Evolutionary conservation across 2,888 invertebrate genomes (phyloP), one percentile per base, ranked within the genome.

Genomic region (Drosophila affinis): DNA sequence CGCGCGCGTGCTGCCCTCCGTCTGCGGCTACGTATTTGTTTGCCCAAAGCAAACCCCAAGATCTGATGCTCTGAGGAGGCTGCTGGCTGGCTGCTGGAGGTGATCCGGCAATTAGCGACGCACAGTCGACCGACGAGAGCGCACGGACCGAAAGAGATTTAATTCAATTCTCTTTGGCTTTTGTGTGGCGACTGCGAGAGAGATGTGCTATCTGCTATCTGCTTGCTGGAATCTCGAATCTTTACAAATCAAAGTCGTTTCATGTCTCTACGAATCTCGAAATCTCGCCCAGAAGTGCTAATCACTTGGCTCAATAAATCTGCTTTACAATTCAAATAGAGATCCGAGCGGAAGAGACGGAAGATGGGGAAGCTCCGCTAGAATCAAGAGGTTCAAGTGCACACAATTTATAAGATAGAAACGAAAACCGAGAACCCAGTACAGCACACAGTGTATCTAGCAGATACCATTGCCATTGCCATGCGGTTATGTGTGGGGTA

Each of bases 261-360:
- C 21, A 27, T 9, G 29, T 9, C 64, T 63, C 70, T 65, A 69
- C 56, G 69, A 21, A 21, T 21, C 21, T 21, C 21, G 21, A 75
- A 39, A 84, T 87, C 82, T 83, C 81, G 71, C 72, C 64, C 67
- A 75, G 77, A 85, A 81, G 89, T 88, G 90, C 79, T 90, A 90
- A 90, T 80, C 80, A 72, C 73, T 78, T 82, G 73, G 80, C 77
- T 78, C 87, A 90, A 90, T 87, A 90, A 78, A 86, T 79, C 76
- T 55, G 74, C 71, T 75, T 77, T 65, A 82, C 79, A 81, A 77
- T 80, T 85, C 73, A 75, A 83, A 83, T 74, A 72, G 60, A 48
- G 45, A 44, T 21, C 49, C 53, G 56, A 53, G 39, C 14, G 39
- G 39, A 7, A 39, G 14, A 39, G 39, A 39, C 18, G 44, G 17